phyloP scores from a whole-genome alignment of 1,140 invertebrate species.

The Microplitis demolitor region DNA sequence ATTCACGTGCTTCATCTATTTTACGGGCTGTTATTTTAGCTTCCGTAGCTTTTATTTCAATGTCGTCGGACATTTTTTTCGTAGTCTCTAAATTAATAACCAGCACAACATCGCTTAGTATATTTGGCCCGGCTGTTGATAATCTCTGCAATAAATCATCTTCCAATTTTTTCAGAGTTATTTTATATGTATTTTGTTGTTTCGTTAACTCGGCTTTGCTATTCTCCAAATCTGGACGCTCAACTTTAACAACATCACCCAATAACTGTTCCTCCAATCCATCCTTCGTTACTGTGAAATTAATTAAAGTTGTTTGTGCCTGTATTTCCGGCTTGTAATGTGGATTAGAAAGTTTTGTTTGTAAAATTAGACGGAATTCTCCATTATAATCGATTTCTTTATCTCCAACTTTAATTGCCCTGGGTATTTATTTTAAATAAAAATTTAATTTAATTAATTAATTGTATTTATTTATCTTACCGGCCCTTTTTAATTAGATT shows the following conservation, averaged over 20 bases:
- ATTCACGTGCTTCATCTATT: constrained; percentile 89
- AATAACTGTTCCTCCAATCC: constrained; percentile 92
- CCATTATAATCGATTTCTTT: constrained; percentile 88
- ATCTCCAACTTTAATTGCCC: constrained; percentile 84
- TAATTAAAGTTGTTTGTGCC: constrained; percentile 92
- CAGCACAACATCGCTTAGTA: constrained; percentile 86
- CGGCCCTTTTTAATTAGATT: constrained; percentile 85
- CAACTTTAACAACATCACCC: constrained; percentile 91
- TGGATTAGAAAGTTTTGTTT: constrained; percentile 93
- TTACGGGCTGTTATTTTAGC: constrained; percentile 83
- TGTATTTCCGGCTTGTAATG: constrained; percentile 97
- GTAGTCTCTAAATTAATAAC: constrained; percentile 93
- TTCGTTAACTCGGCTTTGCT: constrained; percentile 78
- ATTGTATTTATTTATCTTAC: constrained; percentile 51
- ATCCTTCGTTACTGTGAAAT: constrained; percentile 92
- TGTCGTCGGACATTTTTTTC: constrained; percentile 90
- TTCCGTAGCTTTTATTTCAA: constrained; percentile 83
- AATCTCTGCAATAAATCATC: constrained; percentile 84
- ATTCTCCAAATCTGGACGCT: constrained; percentile 88
- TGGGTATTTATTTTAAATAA: constrained; percentile 34
- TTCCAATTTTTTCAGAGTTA: constrained; percentile 87
- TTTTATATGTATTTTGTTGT: constrained; percentile 95
- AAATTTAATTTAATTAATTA: too few relatives aligned
- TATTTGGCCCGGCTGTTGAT: constrained; percentile 87
- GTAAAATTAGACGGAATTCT: constrained; percentile 84